Percentiles rank a stretch among this genome's conserved stretches.
Evolutionary conservation across 1,140 invertebrate species (phyloP).

Genomic region (Euura lappo): DNA sequence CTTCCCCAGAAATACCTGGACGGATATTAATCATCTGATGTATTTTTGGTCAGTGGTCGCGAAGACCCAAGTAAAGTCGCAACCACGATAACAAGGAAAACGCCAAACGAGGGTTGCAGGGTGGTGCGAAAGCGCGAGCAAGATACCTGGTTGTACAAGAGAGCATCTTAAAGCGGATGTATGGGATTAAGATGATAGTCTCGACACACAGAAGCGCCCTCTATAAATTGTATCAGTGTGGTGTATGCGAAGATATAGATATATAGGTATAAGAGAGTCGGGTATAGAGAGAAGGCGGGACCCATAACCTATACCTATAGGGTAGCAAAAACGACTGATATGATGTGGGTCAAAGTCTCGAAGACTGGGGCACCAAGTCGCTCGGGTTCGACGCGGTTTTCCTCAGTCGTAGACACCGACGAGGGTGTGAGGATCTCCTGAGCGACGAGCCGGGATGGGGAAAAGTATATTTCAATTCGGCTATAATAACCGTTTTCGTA

Average conservation of each 20-base stretch:
- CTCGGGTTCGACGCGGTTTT: slow-evolving; percentile 35
- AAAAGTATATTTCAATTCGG: background rate
- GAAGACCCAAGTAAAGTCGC: no score
- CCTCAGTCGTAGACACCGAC: slow-evolving; percentile 19
- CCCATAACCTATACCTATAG: background rate
- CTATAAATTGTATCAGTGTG: background rate
- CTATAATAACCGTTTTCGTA: background rate
- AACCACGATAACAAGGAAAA: background rate
- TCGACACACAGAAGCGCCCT: slow-evolving; percentile 31
- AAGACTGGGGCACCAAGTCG: slow-evolving; percentile 46
- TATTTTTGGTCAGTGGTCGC: no score
- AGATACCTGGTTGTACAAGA: slow-evolving; percentile 14
- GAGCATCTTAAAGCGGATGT: slow-evolving; percentile 51
- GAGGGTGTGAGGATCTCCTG: slow-evolving; percentile 20
- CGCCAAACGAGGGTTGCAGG: background rate
- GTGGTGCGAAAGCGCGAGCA: background rate
- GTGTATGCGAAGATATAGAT: background rate
- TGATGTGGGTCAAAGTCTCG: slow-evolving; percentile 55
- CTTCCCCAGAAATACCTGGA: no score
- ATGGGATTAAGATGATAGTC: slow-evolving; percentile 55
- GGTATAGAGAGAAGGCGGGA: slow-evolving; percentile 27
- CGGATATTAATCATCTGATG: no score
- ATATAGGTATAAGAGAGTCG: background rate
- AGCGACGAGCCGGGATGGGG: slow-evolving; percentile 8
- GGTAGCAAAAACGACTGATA: slow-evolving; percentile 51